Conservation (phyloP, 2,113 vertebrate species). For the Eubucco bourcierii region DNA sequence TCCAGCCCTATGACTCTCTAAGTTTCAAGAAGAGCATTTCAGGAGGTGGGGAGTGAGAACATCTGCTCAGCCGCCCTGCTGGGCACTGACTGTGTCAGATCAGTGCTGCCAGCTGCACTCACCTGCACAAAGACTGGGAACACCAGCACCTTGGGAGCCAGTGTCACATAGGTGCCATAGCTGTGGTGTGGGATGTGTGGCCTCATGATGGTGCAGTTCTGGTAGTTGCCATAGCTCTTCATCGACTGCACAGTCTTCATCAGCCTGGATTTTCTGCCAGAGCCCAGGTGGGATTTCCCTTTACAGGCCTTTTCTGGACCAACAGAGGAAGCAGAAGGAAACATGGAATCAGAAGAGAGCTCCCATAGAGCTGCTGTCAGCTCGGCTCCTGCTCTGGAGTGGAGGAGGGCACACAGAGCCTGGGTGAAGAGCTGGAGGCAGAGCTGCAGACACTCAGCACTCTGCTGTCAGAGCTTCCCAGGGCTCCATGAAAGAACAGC, state of each 20-base stretch:
- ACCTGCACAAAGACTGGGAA: constrained; percentile 96
- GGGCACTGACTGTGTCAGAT: fast-evolving
- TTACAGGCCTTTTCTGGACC: constrained; percentile 53
- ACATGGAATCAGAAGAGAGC: neutral
- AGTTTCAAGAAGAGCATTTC: neutral
- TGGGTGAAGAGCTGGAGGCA: neutral
- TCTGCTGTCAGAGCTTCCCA: neutral
- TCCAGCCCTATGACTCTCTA: neutral
- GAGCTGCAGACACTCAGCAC: neutral
- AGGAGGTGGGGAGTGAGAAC: neutral
- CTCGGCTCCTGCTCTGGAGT: neutral
- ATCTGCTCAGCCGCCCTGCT: neutral
- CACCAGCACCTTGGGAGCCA: constrained; percentile 91
- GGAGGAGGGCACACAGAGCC: neutral
- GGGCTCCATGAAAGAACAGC: neutral
- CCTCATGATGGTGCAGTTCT: constrained; percentile 88
- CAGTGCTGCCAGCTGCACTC: neutral
- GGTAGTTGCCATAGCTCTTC: constrained; percentile 86
- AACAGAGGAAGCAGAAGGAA: neutral
- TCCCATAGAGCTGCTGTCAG: neutral
- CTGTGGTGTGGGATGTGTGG: constrained; percentile 83
- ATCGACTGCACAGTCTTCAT: constrained; percentile 82
- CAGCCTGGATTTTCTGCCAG: constrained; percentile 82
- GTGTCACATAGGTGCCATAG: constrained; percentile 87
- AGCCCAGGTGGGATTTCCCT: constrained; percentile 64